phyloP scores from a whole-genome alignment of 2,888 invertebrate genomes.

The Eristalis arbustorum region DNA sequence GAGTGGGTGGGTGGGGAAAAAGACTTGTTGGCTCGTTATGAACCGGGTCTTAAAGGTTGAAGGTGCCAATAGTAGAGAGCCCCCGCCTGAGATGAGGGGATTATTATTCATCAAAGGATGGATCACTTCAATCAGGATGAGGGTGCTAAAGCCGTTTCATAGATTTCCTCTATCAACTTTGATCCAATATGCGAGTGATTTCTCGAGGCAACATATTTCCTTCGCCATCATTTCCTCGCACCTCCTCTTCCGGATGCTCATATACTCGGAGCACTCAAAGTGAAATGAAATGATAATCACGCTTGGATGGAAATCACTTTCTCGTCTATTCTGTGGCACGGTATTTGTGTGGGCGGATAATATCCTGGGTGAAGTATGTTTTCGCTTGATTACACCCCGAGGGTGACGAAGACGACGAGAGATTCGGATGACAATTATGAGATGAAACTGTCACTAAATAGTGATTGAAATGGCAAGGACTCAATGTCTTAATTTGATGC shows the following conservation, averaged over 20 bases:
- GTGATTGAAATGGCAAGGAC: not conserved
- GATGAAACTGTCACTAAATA: constrained; percentile 11
- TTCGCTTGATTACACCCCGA: not conserved
- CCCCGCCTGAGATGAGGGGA: not conserved
- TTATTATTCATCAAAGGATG: constrained; percentile 8
- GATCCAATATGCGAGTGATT: not conserved
- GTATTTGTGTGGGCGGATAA: constrained; percentile 6
- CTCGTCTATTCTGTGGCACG: not conserved
- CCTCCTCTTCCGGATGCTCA: constrained; percentile 16
- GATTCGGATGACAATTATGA: not conserved
- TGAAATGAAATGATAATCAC: constrained; percentile 26
- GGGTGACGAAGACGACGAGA: not conserved
- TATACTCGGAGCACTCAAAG: not conserved
- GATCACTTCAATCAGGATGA: constrained; percentile 2
- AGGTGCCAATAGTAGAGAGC: not conserved
- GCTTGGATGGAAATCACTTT: constrained; percentile 16
- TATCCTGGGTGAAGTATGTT: not conserved
- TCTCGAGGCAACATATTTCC: not conserved
- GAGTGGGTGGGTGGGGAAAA: not conserved
- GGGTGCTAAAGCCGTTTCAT: constrained; percentile 10
- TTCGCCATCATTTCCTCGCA: constrained; percentile 3
- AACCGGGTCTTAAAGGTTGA: not conserved
- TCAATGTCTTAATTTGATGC: not conserved
- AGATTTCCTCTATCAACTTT: constrained; percentile 19
- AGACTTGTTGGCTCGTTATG: not conserved